These are phyloP conservation scores for Uropsilus gracilis DNA, from an alignment of 2,113 vertebrate genomes.

Conservation along the genomic window DNA sequence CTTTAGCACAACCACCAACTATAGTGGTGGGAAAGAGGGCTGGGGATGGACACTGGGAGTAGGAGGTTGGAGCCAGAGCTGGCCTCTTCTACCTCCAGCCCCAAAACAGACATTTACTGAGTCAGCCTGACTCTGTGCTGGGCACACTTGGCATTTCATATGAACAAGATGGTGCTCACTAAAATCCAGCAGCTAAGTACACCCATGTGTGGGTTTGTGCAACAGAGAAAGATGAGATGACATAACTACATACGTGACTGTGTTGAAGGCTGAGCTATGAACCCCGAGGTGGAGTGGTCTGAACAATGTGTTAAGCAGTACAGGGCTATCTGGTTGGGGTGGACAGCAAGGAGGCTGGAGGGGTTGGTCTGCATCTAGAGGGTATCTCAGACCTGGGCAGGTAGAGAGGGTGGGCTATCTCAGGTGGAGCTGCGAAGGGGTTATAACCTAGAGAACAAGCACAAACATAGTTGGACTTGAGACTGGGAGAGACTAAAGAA, in stretches of 20 bases:
- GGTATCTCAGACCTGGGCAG: background rate
- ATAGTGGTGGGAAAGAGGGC: background rate
- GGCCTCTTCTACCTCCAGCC: background rate
- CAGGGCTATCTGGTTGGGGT: too few species aligned
- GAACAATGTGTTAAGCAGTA: background rate
- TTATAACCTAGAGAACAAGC: background rate
- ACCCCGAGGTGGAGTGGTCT: background rate
- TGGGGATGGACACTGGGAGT: background rate
- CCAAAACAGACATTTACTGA: background rate
- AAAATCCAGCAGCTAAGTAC: background rate
- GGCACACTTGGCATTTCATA: background rate
- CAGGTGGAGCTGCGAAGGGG: background rate
- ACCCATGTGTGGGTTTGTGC: background rate
- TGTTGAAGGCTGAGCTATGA: background rate
- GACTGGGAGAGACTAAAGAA: background rate
- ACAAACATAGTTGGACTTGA: background rate
- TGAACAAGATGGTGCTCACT: background rate
- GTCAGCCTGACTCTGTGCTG: background rate
- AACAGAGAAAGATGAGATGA: background rate
- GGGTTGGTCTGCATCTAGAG: background rate
- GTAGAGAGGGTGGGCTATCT: background rate
- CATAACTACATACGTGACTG: background rate
- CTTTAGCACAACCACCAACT: constrained; percentile 65
- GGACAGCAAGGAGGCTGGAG: background rate
- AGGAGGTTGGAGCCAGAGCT: background rate